phyloP scores from a whole-genome alignment of 2,797 vertebrate genomes.

The Columba guinea region DNA sequence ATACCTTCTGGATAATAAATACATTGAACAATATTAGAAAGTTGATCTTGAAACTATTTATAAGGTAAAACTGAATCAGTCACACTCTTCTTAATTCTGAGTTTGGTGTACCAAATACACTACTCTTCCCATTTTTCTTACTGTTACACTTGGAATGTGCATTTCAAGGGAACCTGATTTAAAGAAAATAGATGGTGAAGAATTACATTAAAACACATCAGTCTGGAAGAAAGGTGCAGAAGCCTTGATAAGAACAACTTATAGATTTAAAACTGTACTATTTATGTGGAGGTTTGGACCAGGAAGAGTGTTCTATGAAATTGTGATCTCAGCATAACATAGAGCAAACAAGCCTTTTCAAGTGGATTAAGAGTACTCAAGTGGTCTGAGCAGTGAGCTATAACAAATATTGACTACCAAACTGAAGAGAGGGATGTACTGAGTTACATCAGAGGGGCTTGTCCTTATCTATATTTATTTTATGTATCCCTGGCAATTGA shows the following conservation, averaged over 20 bases:
- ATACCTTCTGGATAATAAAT: background rate
- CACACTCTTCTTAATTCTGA: background rate
- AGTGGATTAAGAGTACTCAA: conserved; percentile 47
- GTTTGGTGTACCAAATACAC: background rate
- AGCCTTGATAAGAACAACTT: background rate
- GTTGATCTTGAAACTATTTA: background rate
- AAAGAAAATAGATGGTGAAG: background rate
- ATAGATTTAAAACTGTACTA: background rate
- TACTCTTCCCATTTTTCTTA: background rate
- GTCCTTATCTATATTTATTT: conserved; percentile 46
- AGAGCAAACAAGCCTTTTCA: conserved; percentile 49
- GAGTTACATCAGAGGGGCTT: background rate
- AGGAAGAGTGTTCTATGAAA: background rate
- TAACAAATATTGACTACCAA: conserved; percentile 57
- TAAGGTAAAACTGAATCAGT: background rate
- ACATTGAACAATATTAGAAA: background rate
- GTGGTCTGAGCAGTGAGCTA: conserved; percentile 23
- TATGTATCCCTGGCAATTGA: background rate
- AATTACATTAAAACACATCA: background rate
- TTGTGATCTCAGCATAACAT: conserved; percentile 27
- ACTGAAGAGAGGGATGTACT: background rate
- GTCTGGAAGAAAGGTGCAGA: background rate
- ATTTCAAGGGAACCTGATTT: background rate
- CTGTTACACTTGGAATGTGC: background rate
- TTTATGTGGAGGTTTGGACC: background rate